These are phyloP conservation scores for Solenodon paradoxus DNA, from an alignment of 2,113 vertebrate species.

Conservation along the genomic window DNA sequence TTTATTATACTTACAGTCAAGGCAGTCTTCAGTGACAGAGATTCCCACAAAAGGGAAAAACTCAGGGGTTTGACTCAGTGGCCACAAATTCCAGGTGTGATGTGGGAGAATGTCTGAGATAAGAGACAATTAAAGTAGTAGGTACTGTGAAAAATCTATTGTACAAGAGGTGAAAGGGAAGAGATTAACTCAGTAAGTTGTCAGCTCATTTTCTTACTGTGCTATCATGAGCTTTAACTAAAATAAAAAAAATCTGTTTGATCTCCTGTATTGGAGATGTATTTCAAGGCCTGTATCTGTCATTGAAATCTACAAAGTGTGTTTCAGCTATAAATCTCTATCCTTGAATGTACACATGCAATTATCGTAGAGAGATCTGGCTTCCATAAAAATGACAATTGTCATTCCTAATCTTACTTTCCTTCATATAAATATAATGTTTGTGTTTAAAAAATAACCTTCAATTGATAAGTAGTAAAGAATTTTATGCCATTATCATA, in stretches of 20 bases:
- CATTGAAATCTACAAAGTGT: constrained; percentile 69
- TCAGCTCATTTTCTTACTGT: constrained; percentile 74
- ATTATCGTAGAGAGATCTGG: constrained; percentile 71
- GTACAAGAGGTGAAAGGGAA: constrained; percentile 47
- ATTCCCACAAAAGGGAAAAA: constrained; percentile 63
- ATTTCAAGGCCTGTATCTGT: constrained; percentile 75
- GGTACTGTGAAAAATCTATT: constrained; percentile 68
- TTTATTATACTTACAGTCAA: constrained; percentile 52
- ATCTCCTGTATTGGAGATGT: constrained; percentile 71
- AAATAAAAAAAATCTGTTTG: constrained; percentile 70
- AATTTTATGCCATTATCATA: constrained; percentile 53
- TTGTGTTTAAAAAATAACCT: constrained; percentile 64
- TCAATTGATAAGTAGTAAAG: constrained; percentile 61
- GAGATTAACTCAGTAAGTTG: constrained; percentile 69
- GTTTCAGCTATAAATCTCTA: constrained; percentile 75
- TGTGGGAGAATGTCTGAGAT: constrained; percentile 54
- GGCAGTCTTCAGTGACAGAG: constrained; percentile 40
- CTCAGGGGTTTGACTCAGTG: constrained; percentile 57
- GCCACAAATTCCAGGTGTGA: constrained; percentile 65
- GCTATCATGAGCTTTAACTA: constrained; percentile 71
- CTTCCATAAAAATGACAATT: constrained; percentile 69
- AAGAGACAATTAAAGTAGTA: constrained; percentile 66
- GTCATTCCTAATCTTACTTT: constrained; percentile 63
- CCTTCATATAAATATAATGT: constrained; percentile 57
- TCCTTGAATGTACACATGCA: constrained; percentile 75